Conservation (phyloP, 2,113 vertebrate species). For the Rana temporaria region DNA sequence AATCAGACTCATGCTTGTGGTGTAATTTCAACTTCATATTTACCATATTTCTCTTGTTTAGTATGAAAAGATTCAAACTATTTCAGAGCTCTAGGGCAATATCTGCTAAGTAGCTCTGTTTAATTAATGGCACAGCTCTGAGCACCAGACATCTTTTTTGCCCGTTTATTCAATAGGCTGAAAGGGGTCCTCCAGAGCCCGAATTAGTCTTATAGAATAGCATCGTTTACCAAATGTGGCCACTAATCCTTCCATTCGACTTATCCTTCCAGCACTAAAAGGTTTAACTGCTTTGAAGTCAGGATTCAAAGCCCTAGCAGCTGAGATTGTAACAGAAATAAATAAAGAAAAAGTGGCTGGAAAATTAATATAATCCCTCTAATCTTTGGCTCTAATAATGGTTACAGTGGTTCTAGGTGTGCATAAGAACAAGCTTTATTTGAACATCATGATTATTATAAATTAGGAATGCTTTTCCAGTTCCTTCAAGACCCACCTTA, state of each 20-base stretch:
- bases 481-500: too few relatives aligned
- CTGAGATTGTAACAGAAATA: conserved; percentile 52
- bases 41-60: too few relatives aligned
- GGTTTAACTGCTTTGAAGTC: conserved; percentile 55
- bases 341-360: conserved; percentile 44
- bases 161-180: conserved; percentile 10
- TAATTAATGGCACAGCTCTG: conserved; percentile 15
- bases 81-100: not conserved
- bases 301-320: conserved; percentile 49
- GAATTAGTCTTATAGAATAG: conserved; percentile 37
- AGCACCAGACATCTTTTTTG: not conserved
- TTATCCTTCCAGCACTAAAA: conserved; percentile 56
- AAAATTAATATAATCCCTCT: conserved; percentile 55
- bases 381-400: conserved; percentile 31
- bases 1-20: too few relatives aligned
- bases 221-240: conserved; percentile 48
- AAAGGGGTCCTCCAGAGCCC: conserved; percentile 20
- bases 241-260: conserved; percentile 40
- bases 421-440: conserved; percentile 6
- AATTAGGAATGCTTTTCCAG: conserved; percentile 4
- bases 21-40: too few relatives aligned
- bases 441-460: not conserved
- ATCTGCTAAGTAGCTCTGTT: not conserved
- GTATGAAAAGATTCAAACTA: too few relatives aligned
- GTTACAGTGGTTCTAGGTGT: conserved; percentile 40